phyloP scores from a whole-genome alignment of 2,888 invertebrate genomes.

The Hirtodrosophila cameraria region DNA sequence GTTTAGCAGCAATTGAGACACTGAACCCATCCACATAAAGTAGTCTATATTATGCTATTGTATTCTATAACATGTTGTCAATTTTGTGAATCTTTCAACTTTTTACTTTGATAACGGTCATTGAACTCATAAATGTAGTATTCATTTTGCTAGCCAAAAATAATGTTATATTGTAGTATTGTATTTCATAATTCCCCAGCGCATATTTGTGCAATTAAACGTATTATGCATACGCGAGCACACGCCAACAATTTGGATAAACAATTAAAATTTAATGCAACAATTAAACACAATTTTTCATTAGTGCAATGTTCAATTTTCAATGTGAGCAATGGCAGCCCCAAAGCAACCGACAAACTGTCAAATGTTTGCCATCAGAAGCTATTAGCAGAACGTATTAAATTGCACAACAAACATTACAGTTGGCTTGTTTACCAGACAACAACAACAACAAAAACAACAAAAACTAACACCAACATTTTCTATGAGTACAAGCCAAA shows the following conservation, averaged over 20 bases:
- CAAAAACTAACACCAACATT: slow-evolving; percentile 20
- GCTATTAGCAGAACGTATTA: slow-evolving; percentile 69
- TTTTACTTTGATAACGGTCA: too few relatives aligned
- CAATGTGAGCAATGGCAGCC: background rate
- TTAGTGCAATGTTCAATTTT: too few relatives aligned
- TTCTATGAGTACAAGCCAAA: slow-evolving; percentile 29
- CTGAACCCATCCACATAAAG: too few relatives aligned
- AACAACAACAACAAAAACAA: slow-evolving; percentile 35
- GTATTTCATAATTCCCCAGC: slow-evolving; percentile 18
- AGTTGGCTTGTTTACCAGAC: slow-evolving; percentile 52
- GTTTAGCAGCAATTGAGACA: too few relatives aligned
- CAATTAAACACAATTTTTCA: slow-evolving; percentile 44
- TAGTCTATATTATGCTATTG: too few relatives aligned
- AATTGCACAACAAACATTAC: slow-evolving; percentile 54
- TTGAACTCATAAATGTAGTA: background rate
- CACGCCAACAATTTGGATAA: slow-evolving; percentile 24
- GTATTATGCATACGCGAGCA: slow-evolving; percentile 26
- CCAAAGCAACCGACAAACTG: slow-evolving; percentile 38
- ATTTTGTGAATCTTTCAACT: too few relatives aligned
- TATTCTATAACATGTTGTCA: too few relatives aligned
- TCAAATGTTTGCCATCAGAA: slow-evolving; percentile 53
- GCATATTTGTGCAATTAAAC: slow-evolving; percentile 45
- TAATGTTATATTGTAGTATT: slow-evolving; percentile 1
- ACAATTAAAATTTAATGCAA: slow-evolving; percentile 53
- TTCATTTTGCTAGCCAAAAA: slow-evolving; percentile 13